Base-by-base conservation (phyloP, 2,113 vertebrate genomes). In the Cinclus cinclus region DNA sequence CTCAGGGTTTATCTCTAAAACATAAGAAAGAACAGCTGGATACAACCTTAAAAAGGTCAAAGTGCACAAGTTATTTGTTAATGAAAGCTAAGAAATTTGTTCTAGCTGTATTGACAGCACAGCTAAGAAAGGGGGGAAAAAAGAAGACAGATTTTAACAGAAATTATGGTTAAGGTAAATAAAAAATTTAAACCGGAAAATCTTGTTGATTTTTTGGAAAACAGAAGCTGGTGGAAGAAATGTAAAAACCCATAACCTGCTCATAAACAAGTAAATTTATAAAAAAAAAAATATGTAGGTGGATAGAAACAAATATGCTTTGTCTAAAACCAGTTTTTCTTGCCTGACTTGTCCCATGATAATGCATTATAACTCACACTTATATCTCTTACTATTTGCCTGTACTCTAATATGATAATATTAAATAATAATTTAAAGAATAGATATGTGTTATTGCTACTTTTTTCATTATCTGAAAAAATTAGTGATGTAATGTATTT, bases 1-100 rank as follows among this genome's bases (percentile, higher is more conserved):
- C 24, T 89, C 18, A 49, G 83, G 80, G 56, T 35, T 68, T 94
- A 47, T 55, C 35, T 92, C 28, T 74, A 24, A 86, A 93, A 92
- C 44, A 92, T 71, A 78, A 84, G 71, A 77, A 86, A 70, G 44
- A 78, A 56, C 69, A 95, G 56, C 87, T 95, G 79, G 23, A 63
- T 92, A 42, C 24, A 67, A 8, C 27, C 13, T 52, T 89, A 84
- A 81, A 92, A 92, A 47, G 58, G 73, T 78, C 68, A 94, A 46
- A 88, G 25, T 67, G 64, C 49, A 33, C 33, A 68, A 59, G 49
- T 22, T 83, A 33, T 74, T 81, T 89, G 19, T 27, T 70, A 68
- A 4, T 5, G 39, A 76, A 94, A 75, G 13, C 28, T n/a, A 71
- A 77, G 37, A 87, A 41, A 85, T 62, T 67, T 50, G 7, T 11